Conservation (phyloP, 2,113 vertebrate genomes). For the Nanorana parkeri region DNA sequence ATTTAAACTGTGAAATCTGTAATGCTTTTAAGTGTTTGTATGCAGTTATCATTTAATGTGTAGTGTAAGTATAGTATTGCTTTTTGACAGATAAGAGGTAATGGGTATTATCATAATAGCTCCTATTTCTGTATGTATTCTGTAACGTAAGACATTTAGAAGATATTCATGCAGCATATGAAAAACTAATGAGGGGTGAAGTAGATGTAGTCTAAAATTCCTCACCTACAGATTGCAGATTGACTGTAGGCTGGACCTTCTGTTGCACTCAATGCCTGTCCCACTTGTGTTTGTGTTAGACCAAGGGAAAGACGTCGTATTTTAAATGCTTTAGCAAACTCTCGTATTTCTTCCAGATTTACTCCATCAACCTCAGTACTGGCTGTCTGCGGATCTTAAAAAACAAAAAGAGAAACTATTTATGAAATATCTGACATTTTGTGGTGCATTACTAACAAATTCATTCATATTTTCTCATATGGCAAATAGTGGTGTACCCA, state of each 20-base stretch:
- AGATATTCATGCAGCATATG: background rate
- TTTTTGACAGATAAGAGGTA: too few species aligned
- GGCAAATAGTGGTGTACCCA: too few species aligned
- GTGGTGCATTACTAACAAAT: too few species aligned
- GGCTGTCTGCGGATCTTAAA: constrained; percentile 93
- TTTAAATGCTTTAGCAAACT: constrained; percentile 99
- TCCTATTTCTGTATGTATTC: background rate
- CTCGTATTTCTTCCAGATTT: constrained; percentile 98
- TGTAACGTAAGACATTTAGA: background rate
- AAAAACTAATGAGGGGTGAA: background rate
- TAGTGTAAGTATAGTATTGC: background rate
- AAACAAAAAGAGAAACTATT: constrained; percentile 57
- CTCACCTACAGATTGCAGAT: constrained; percentile 99
- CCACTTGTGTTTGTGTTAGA: constrained; percentile 98
- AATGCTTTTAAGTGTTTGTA: background rate
- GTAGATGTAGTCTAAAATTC: background rate
- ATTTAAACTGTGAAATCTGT: too few species aligned
- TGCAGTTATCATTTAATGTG: background rate
- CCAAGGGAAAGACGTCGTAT: constrained; percentile 98
- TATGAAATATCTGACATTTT: background rate
- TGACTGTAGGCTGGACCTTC: constrained; percentile 99
- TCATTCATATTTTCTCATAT: too few species aligned
- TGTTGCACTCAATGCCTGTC: constrained; percentile 96
- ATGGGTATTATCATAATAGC: too few species aligned
- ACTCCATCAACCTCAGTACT: constrained; percentile 97